Percentiles rank a stretch among this genome's conserved stretches.
Evolutionary conservation across 2,888 invertebrate species (phyloP).

Genomic region (Epinotia ramella): DNA sequence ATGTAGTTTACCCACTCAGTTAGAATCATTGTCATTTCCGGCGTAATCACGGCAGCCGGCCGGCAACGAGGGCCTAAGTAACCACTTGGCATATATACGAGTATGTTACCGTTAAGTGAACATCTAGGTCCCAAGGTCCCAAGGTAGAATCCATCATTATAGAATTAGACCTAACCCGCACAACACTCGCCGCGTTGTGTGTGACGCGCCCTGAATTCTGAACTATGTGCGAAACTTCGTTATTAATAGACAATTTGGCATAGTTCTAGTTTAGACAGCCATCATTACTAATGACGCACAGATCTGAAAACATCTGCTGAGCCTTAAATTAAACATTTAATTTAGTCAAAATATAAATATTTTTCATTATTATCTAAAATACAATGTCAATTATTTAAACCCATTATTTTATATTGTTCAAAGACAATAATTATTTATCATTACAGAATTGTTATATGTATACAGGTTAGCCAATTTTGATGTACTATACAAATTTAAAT

Average conservation of each 20-base stretch:
- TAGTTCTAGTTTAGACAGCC: conserved; percentile 19
- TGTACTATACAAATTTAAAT: no score
- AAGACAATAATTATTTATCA: no score
- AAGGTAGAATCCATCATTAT: conserved; percentile 1
- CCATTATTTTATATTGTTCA: no score
- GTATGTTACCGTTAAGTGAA: not conserved
- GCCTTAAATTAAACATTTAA: not conserved
- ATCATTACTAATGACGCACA: conserved; percentile 23
- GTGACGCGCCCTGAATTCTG: conserved; percentile 20
- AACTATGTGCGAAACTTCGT: conserved; percentile 28
- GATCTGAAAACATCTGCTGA: conserved; percentile 8
- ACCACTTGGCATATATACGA: not conserved
- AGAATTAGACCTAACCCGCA: conserved; percentile 30
- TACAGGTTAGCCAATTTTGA: no score
- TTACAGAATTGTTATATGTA: no score
- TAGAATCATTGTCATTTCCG: no score
- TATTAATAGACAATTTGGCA: conserved; percentile 34
- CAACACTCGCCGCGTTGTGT: conserved; percentile 22
- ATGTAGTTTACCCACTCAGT: no score
- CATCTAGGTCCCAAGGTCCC: not conserved
- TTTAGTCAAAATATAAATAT: not conserved
- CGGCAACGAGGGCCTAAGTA: not conserved
- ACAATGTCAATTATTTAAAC: no score
- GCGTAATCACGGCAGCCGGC: not conserved
- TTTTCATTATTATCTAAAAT: no score